These are phyloP conservation scores for Cyphomyrmex costatus DNA, from an alignment of 1,140 invertebrate genomes.

Conservation along the genomic window DNA sequence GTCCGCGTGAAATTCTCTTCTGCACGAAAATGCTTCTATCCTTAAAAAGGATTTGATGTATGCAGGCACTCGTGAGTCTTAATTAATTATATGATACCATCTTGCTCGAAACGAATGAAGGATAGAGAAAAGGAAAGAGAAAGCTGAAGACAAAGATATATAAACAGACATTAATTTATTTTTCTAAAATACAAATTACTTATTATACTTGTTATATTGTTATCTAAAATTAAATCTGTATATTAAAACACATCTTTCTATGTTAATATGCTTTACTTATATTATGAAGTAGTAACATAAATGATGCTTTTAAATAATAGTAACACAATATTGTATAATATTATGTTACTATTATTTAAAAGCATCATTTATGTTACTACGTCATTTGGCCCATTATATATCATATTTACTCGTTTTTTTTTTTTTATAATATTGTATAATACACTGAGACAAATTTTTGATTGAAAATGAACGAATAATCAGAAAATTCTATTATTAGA, in stretches of 20 bases:
- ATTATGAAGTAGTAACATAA: background rate
- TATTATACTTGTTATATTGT: no score
- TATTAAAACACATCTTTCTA: background rate
- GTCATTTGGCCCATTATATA: no score
- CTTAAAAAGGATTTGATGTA: slow-evolving; percentile 2
- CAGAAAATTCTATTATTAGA: no score
- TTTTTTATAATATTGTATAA: background rate
- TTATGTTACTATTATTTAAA: background rate
- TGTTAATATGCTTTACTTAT: background rate
- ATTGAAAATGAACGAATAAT: no score
- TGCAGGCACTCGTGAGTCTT: background rate
- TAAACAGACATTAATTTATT: background rate
- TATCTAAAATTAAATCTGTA: background rate
- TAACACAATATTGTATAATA: no score
- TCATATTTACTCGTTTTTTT: no score
- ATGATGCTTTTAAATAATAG: background rate
- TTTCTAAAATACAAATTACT: background rate
- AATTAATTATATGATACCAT: background rate
- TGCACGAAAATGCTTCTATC: background rate
- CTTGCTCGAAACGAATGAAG: background rate
- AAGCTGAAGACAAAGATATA: background rate
- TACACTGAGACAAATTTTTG: no score
- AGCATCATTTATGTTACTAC: background rate
- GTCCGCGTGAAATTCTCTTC: slow-evolving; percentile 16
- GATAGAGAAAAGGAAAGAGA: background rate